Base-by-base conservation (phyloP, 2,888 invertebrate species). In the Nematopogon swammerdamellus region DNA sequence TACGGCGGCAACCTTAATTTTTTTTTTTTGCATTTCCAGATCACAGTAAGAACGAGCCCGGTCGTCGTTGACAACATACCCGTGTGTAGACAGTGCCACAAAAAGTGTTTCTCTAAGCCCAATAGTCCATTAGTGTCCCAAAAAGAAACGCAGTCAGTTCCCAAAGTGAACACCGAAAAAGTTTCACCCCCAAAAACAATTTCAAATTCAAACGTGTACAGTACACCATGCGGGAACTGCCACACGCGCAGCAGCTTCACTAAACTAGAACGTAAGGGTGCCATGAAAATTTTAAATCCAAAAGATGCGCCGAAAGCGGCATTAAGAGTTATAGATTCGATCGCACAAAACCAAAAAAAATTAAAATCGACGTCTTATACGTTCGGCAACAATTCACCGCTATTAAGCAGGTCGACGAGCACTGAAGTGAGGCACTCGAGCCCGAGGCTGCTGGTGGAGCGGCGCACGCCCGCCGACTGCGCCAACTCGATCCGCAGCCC, bases 61-160 rank as follows among this genome's bases (percentile, higher is more conserved):
- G 83, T 86, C 52, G 84, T 85, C 49, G 85, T 86, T 53, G 89
- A 89, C 69, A 85, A 86, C 51, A 81, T 89, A 60, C 83, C 87
- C 49, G 86, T 90, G 50, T 90, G 90, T 70, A 84, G 87, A 56
- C 87, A 89, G 68, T 90, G 90, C 70, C 90, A 89, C 63, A 88
- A 87, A 72, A 88, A 88, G 62, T 90, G 89, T 71, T 82, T 86
- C 55, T 82, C 83, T 6, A 81, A 81, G 61, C 80, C 80, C 53
- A 82, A 80, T 57, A 80, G 77, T 58, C 81, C 79, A 6, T 63
- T 77, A 58, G 62, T 77, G 51, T 72, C 80, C 16, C 77, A 77
- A 59, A 77, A 72, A 62, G 75, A 75, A 59, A 67, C 71, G 18
- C 62, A 68, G 20, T 62, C 64, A 56, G 65, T 67, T 17, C 56